A percentile compares a stretch with the other conserved stretches of the same genome.
Conservation (phyloP, 2,797 vertebrate species). For the Sebastes miniatus region DNA sequence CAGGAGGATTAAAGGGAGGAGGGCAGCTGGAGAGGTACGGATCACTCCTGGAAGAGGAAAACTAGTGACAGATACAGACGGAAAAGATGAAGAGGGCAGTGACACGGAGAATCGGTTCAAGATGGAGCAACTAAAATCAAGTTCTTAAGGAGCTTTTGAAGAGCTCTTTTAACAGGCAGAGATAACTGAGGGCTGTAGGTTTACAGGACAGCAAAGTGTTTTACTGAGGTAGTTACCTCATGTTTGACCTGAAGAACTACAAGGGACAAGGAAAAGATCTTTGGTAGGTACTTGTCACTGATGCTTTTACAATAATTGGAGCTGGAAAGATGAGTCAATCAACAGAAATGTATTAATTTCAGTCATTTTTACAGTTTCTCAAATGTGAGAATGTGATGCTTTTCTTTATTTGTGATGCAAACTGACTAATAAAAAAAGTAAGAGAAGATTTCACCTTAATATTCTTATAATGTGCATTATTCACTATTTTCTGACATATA, state of each 20-base stretch:
- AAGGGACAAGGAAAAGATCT: not conserved
- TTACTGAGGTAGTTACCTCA: not conserved
- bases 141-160: slow-evolving; percentile 46
- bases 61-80: not conserved
- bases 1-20: slow-evolving; percentile 66
- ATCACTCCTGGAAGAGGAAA: slow-evolving; percentile 31
- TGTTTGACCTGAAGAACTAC: slow-evolving; percentile 19
- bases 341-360: not conserved
- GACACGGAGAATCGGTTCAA: not conserved
- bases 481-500: not conserved
- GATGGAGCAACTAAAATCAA: slow-evolving; percentile 45
- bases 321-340: not conserved
- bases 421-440: not conserved
- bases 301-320: not conserved
- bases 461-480: not conserved
- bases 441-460: not conserved
- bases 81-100: slow-evolving; percentile 16
- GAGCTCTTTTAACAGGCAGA: not conserved
- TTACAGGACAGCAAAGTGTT: slow-evolving; percentile 1
- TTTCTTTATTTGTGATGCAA: not conserved
- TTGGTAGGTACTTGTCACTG: slow-evolving; percentile 26
- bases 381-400: not conserved
- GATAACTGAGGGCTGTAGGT: not conserved
- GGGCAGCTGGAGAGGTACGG: slow-evolving; percentile 55
- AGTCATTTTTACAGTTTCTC: not conserved